A percentile compares a stretch with the other conserved stretches of the same genome.
These are phyloP conservation scores for Rhamphomyia laevipes DNA, from an alignment of 2,888 invertebrate genomes.

Conservation along the genomic window DNA sequence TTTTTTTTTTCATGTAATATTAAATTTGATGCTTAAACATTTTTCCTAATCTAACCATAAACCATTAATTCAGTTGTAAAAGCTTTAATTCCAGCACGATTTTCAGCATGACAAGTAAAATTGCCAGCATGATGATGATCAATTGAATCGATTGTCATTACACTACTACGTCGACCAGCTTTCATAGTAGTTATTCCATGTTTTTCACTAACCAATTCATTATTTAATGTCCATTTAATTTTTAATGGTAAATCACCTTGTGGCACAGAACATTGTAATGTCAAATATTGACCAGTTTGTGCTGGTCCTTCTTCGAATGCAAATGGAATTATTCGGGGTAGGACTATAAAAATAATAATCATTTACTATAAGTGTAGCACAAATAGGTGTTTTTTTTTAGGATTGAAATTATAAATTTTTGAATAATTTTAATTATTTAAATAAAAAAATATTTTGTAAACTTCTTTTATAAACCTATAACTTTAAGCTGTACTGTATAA, in stretches of 20 bases:
- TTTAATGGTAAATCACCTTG: slow-evolving; percentile 70
- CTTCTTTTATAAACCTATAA: slow-evolving; percentile 47
- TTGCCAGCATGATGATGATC: slow-evolving; percentile 57
- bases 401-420: neutral
- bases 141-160: slow-evolving; percentile 50
- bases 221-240: slow-evolving; percentile 62
- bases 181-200: slow-evolving; percentile 44
- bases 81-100: slow-evolving; percentile 56
- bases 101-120: slow-evolving; percentile 63
- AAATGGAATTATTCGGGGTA: slow-evolving; percentile 71
- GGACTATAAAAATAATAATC: slow-evolving; percentile 49
- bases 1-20: too few relatives aligned
- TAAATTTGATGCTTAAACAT: too few relatives aligned
- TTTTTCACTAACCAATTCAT: slow-evolving; percentile 41
- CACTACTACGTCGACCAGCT: slow-evolving; percentile 43
- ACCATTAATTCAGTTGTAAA: slow-evolving; percentile 58
- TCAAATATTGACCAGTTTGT: slow-evolving; percentile 56
- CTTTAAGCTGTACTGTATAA: slow-evolving; percentile 55
- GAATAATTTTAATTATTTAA: too few relatives aligned
- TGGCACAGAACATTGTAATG: slow-evolving; percentile 57
- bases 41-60: slow-evolving; percentile 46
- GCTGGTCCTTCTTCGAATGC: slow-evolving; percentile 65
- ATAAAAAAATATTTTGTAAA: too few relatives aligned
- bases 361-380: neutral
- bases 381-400: neutral